Evolutionary conservation across 2,888 invertebrate species (phyloP).

Genomic region (Ceramica pisi): DNA sequence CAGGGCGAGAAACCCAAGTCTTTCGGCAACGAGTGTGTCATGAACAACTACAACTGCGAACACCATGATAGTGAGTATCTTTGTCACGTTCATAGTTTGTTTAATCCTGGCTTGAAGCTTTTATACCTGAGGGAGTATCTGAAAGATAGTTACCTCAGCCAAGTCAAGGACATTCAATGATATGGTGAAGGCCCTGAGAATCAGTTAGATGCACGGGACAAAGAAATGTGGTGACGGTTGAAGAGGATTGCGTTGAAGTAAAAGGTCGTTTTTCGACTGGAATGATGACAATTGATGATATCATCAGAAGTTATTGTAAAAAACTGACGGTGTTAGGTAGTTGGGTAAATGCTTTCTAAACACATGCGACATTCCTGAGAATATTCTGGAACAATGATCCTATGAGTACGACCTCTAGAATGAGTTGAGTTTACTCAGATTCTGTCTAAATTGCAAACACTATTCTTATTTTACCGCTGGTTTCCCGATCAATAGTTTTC

Average conservation of each 20-base stretch:
- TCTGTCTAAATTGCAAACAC: neutral
- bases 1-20: conserved; percentile 90
- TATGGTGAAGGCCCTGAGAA: no score
- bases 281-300: neutral
- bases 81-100: neutral
- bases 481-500: no score
- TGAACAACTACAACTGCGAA: conserved; percentile 93
- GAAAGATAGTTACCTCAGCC: no score
- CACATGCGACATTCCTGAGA: neutral
- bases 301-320: neutral
- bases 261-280: neutral
- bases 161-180: no score
- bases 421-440: neutral
- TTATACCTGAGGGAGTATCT: no score
- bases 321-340: no score
- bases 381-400: neutral
- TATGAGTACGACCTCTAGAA: neutral
- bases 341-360: no score
- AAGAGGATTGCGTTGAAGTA: no score
- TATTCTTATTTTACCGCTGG: neutral
- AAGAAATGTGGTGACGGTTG: no score
- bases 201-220: no score
- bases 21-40: conserved; percentile 92
- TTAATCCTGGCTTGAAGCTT: no score
- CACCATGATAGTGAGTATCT: conserved; percentile 91